Evolutionary conservation across 2,797 vertebrate species (phyloP).

Genomic region (Macropodus opercularis): DNA sequence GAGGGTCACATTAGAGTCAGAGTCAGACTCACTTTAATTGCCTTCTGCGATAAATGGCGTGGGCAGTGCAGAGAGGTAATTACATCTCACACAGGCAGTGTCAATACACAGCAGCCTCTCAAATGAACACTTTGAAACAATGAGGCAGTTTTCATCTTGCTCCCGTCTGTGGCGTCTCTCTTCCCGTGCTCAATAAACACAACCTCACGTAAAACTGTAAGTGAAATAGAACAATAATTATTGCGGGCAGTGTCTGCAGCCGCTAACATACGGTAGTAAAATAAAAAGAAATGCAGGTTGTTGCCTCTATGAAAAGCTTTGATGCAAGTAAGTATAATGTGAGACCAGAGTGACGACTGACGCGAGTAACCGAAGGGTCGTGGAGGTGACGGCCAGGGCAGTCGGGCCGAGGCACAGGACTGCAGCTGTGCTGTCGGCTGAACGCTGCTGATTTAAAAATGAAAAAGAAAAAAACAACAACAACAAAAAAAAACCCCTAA

Average conservation of each 20-base stretch:
- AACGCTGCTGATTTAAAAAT: neutral
- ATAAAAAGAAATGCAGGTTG: no score
- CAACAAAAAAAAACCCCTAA: no score
- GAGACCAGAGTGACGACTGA: neutral
- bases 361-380: neutral
- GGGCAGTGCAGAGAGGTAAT: constrained; percentile 40
- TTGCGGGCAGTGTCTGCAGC: neutral
- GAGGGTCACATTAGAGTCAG: constrained; percentile 48
- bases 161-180: neutral
- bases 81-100: constrained; percentile 30
- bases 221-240: neutral
- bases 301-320: neutral
- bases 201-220: neutral
- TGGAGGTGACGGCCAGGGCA: neutral
- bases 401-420: neutral
- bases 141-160: neutral
- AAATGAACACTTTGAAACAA: constrained; percentile 29
- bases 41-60: constrained; percentile 39
- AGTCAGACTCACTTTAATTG: constrained; percentile 52
- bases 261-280: no score
- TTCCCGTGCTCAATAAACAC: neutral
- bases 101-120: constrained; percentile 29
- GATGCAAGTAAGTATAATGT: neutral
- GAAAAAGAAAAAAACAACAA: neutral
- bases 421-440: neutral